Evolutionary conservation across 2,113 vertebrate genomes (phyloP), one percentile per base, ranked within the genome.

Genomic region (Thymallus thymallus): DNA sequence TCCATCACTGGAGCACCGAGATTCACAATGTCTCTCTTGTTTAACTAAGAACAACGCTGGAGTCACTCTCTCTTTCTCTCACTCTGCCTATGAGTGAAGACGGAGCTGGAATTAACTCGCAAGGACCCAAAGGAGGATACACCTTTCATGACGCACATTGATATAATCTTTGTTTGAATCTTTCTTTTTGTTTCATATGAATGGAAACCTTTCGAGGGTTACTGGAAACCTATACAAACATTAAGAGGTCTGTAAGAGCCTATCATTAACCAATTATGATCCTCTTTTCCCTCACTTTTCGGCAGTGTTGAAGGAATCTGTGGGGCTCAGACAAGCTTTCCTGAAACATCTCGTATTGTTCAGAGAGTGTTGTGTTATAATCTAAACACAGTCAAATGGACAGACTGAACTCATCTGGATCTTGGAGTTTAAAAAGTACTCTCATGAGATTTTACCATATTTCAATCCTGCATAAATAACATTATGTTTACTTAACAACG

Each of bases 391-490:
- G 29, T 18, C 20, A 66, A 66, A 66, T 66, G 30, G 20, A 66
- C 64, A 35, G 64, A 32, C 7, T n/a, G 30, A 66, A 20, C 29
- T 66, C 64, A 35, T 66, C 64, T 30, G 30, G 64, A 66, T 66
- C 29, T n/a, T 29, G 64, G 29, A 66, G 13, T 66, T 35, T 4
- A 4, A n/a, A 41, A 66, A 32, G 18, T n/a, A 30, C 29, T 66
- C 64, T 66, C 29, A 22, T 32, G 64, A 35, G 29, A 41, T 66
- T 30, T 32, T n/a, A 64, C 62, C 62, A 29, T 64, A 64, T 64
- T 64, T 64, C 62, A 66, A 30, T 32, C 64, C 64, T 66, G 64
- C 64, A 7, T 41, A n/a, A 66, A 66, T 32, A 18, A 41, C 26
- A 30, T 30, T 18, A 5, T 9, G 4, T 16, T 29, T 14, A 64